phyloP scores from a whole-genome alignment of 2,888 invertebrate species.

The Brachylomia viminalis region DNA sequence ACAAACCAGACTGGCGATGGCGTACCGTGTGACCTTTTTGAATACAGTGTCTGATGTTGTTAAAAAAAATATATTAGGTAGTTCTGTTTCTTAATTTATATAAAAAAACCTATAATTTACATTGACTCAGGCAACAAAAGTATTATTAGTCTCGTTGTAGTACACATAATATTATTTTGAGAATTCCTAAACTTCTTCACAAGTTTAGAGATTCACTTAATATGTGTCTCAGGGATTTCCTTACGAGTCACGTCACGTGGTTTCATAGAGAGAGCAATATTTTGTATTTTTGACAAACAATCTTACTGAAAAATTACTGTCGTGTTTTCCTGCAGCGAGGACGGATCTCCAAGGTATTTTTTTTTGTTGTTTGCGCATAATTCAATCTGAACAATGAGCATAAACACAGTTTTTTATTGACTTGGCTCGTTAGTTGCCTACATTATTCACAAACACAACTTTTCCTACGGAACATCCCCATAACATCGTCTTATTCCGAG shows the following conservation, averaged over 20 bases:
- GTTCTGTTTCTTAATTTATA: too few species aligned
- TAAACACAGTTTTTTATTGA: neutral
- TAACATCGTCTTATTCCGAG: neutral
- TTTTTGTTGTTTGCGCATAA: neutral
- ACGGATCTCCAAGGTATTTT: neutral
- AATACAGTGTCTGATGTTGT: neutral
- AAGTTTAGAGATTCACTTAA: neutral
- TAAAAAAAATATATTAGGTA: too few species aligned
- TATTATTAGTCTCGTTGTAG: neutral
- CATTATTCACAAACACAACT: neutral
- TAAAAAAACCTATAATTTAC: neutral
- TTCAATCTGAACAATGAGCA: neutral
- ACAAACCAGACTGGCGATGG: neutral
- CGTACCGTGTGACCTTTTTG: neutral
- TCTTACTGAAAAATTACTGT: neutral
- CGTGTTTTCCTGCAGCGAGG: neutral
- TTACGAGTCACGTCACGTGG: neutral
- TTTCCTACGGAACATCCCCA: neutral
- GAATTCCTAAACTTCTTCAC: neutral
- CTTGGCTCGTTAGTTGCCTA: neutral
- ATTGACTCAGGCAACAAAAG: neutral
- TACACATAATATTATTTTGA: too few species aligned
- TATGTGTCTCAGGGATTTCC: neutral
- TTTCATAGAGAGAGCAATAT: neutral
- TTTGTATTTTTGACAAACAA: neutral